Evolutionary conservation across 1,140 invertebrate species (phyloP), one percentile per base, ranked within the genome.

Genomic region (Pachypeltis micranthus): DNA sequence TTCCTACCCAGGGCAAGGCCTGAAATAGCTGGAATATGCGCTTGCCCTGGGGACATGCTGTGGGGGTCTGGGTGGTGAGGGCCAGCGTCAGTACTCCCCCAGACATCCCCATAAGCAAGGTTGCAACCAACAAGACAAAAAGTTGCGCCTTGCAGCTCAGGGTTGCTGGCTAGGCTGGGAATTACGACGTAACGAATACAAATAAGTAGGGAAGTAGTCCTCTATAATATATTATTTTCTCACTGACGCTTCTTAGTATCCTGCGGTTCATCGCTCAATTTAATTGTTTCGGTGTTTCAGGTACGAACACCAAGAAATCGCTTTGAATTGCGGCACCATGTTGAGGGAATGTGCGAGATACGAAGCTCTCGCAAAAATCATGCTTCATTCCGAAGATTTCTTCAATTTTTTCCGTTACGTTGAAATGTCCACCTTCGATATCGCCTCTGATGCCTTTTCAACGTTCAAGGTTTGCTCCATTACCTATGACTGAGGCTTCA

Each of bases 381-480:
- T 99, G 85, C 84, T 99, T 65, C 87, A 95, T 76, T 94, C 92
- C 60, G 91, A 96, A 70, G 92, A 98, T 74, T 99, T 99, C 83
- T 99, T 96, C 76, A 94, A 98, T 78, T 99, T 99, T 80, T 99
- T 99, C 79, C 87, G 89, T 78, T 99, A 98, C 79, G 97, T 99
- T 71, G 96, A 99, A 83, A 91, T 98, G 64, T 98, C 96, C 62
- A 98, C 96, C 63, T 99, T 99, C 83, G 97, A 99, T 82, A 99
- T 99, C 74, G 96, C 97, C 74, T 98, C 96, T 67, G 97, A 99
- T 88, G 97, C 96, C 76, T 99, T 99, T 82, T 96, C 96, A 73
- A 99, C 97, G 64, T 99, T 99, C 84, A 99, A 99, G 86, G 93
- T 95, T n/a, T n/a, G n/a, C n/a, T n/a, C n/a, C n/a, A n/a, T n/a